Conservation (phyloP, 2,888 invertebrate genomes). For the Epirrhoe tristata region DNA sequence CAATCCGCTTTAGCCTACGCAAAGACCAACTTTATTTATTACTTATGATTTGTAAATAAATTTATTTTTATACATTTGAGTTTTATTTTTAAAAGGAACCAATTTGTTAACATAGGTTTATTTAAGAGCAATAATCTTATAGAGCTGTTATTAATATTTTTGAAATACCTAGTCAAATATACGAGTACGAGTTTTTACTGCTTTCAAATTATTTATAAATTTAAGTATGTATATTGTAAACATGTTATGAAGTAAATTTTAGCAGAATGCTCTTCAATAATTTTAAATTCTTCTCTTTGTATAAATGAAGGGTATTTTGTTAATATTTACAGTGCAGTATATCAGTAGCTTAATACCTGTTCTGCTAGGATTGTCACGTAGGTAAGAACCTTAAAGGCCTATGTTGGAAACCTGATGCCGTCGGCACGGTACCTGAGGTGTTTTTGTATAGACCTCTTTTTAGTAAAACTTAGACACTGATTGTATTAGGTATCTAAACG, state of each 20-base stretch:
- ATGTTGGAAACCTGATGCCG: slow-evolving; percentile 26
- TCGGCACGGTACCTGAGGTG: slow-evolving; percentile 39
- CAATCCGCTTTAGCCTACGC: slow-evolving; percentile 54
- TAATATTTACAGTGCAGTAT: slow-evolving; percentile 34
- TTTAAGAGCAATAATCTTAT: slow-evolving; percentile 77
- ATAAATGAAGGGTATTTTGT: slow-evolving; percentile 36
- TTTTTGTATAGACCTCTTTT: slow-evolving; percentile 37
- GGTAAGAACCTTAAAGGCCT: slow-evolving; percentile 44
- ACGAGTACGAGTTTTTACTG: slow-evolving; percentile 66
- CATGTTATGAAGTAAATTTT: slow-evolving; percentile 26
- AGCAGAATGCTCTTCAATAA: slow-evolving; percentile 21
- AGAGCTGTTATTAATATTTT: slow-evolving; percentile 77
- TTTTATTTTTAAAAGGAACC: slow-evolving; percentile 60
- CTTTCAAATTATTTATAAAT: slow-evolving; percentile 59
- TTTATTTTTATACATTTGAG: slow-evolving; percentile 53
- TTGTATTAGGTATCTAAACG: slow-evolving; percentile 40
- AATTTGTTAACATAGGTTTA: slow-evolving; percentile 64
- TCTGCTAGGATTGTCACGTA: slow-evolving; percentile 42
- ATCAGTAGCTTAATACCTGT: slow-evolving; percentile 40
- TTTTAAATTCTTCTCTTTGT: slow-evolving; percentile 17
- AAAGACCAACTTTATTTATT: slow-evolving; percentile 59
- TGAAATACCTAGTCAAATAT: slow-evolving; percentile 64
- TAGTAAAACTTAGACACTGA: slow-evolving; percentile 41
- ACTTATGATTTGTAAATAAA: slow-evolving; percentile 72
- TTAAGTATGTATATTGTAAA: slow-evolving; percentile 32